Conservation (phyloP, 2,113 vertebrate species). For the Scomber japonicus region DNA sequence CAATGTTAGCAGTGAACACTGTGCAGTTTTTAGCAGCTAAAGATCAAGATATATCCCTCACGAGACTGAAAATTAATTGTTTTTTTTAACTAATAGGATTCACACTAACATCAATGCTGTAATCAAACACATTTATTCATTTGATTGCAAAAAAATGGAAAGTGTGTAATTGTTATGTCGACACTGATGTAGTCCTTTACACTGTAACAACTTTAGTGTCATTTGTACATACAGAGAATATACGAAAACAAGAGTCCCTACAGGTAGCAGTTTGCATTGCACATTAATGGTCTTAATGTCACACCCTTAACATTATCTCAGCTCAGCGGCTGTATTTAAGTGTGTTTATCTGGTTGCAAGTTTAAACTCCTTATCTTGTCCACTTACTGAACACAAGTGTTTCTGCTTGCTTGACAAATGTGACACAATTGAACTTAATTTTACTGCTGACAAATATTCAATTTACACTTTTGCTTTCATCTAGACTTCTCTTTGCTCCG, state of each 20-base stretch:
- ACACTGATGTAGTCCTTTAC: neutral
- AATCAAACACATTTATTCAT: neutral
- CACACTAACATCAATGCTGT: too few species aligned
- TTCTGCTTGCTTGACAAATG: neutral
- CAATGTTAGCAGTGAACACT: too few species aligned
- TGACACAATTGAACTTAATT: neutral
- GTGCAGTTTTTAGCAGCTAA: too few species aligned
- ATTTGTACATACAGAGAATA: neutral
- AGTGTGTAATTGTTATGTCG: neutral
- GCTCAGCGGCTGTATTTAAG: neutral
- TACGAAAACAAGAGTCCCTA: neutral
- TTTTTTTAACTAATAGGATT: too few species aligned
- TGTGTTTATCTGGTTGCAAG: neutral
- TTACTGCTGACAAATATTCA: conserved; percentile 4
- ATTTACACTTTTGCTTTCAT: conserved; percentile 27
- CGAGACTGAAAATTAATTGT: too few species aligned
- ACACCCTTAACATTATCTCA: neutral
- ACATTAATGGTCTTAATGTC: neutral
- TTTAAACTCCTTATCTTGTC: neutral
- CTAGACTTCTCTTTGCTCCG: neutral
- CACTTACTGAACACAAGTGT: neutral
- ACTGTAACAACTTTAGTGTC: neutral
- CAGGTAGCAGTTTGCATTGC: neutral
- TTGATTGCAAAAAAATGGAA: neutral
- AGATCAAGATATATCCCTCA: too few species aligned